A percentile compares a stretch with the other conserved stretches of the same genome.
phyloP scores from a whole-genome alignment of 1,140 invertebrate genomes.

The Chironomus striatipennis region DNA sequence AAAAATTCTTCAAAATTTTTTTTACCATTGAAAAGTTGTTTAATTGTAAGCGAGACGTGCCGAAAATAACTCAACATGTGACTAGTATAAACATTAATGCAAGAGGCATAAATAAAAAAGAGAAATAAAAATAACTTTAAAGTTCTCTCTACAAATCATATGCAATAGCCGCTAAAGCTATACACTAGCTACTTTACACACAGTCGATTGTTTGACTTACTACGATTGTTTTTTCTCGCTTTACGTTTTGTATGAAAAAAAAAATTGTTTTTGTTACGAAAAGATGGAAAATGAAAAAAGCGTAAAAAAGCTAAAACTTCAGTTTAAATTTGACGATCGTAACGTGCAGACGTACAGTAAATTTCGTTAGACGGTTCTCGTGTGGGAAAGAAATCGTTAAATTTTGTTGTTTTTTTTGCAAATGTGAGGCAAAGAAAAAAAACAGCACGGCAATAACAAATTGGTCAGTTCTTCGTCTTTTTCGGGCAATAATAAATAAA shows the following conservation, averaged over 20 bases:
- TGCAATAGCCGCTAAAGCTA: too few species aligned
- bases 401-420: background rate
- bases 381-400: background rate
- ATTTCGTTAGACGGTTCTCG: conserved; percentile 3
- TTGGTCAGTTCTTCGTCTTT: background rate
- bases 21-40: background rate
- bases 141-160: too few species aligned
- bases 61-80: background rate
- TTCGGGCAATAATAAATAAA: background rate
- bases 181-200: too few species aligned
- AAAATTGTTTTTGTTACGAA: background rate
- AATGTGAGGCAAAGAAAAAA: background rate
- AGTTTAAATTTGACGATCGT: conserved; percentile 5
- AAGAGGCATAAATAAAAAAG: too few species aligned
- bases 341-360: background rate
- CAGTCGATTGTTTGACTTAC: too few species aligned
- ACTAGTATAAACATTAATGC: background rate
- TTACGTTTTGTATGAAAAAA: background rate
- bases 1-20: too few species aligned
- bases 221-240: too few species aligned
- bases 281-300: conserved; percentile 5
- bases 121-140: too few species aligned
- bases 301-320: background rate
- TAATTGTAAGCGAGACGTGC: background rate
- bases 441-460: background rate